Evolutionary conservation across 1,140 invertebrate genomes (phyloP), one percentile per base, ranked within the genome.

Genomic region (Lamellibrachia luymesi): DNA sequence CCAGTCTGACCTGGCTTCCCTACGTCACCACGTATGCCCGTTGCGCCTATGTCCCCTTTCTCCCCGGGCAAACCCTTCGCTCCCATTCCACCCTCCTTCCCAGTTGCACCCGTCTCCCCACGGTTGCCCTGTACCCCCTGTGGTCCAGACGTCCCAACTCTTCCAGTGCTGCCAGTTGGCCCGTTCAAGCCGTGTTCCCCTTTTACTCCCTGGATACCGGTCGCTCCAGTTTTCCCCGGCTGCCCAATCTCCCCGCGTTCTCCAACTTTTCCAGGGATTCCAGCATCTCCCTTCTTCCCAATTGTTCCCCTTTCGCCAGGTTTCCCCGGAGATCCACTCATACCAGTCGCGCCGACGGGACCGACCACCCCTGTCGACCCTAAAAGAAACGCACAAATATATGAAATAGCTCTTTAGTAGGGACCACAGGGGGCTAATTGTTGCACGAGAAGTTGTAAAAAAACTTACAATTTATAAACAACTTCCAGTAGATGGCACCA

Each of bases 331-430:
- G n/a, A 49, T 50, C 94, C 94, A 22, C 80, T 50, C 4, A 51
- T 49, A 90, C 94, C 94, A 89, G 93, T 91, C 25, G 52, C 56
- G 50, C 93, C 93, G 64, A 89, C 27, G 8, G 50, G 91, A 90
- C 93, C 93, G 5, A 52, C 25, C 17, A 80, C n/a, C n/a, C 97
- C 97, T 51, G 96, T 96, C n/a, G 95, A 80, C 64, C 64, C 64
- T 80, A 22, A 17, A 80, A 80, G 17, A 2, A 80, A 80, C 13
- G 52, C 52, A 56, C 6, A 6, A 56, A 13, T 56, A 56, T 7
- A 56, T 56, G 0, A 56, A 56, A 56, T 56, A 56, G 13, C 52
- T 56, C 52, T 56, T 56, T 13, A 56, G 13, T 56, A 56, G 13
- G 52, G 52, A 13, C 6, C 52, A 56, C 52, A 0, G 52, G 6